Conservation (phyloP, 1,140 invertebrate genomes). For the Tetramorium simillimum region DNA sequence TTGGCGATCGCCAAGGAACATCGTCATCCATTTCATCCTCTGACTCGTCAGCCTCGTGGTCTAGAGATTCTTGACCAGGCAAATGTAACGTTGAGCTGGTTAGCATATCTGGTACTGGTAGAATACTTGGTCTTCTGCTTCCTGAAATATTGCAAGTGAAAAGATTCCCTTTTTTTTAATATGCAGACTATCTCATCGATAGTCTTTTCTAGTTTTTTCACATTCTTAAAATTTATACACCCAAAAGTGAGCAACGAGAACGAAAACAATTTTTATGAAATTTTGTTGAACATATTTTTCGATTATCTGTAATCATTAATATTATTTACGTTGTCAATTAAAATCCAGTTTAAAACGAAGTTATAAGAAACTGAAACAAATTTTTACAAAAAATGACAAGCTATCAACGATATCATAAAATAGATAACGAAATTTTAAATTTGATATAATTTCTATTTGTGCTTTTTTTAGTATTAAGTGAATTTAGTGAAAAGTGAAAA, state of each 20-base stretch:
- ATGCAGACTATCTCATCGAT: neutral
- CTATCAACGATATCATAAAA: neutral
- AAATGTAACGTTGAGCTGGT: constrained; percentile 92
- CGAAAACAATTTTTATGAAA: neutral
- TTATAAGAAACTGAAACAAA: neutral
- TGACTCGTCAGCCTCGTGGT: constrained; percentile 92
- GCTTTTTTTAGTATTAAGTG: neutral
- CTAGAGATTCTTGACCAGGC: constrained; percentile 89
- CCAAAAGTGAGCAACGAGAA: too few species aligned
- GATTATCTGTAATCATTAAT: neutral
- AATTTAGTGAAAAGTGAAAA: too few species aligned
- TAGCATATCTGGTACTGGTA: constrained; percentile 95
- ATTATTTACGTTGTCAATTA: neutral
- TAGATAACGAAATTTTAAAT: neutral
- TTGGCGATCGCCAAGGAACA: constrained; percentile 94
- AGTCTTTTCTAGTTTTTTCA: neutral
- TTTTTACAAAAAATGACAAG: neutral
- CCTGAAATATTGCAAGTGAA: constrained; percentile 84
- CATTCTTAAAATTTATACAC: neutral
- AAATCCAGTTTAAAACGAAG: neutral
- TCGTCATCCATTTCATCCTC: constrained; percentile 96
- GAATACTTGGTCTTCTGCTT: constrained; percentile 93
- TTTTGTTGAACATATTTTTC: constrained; percentile 2
- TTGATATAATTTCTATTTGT: neutral
- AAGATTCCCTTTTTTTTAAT: neutral